Conservation (phyloP, 2,888 invertebrate genomes). For the Andrena bicolor region DNA sequence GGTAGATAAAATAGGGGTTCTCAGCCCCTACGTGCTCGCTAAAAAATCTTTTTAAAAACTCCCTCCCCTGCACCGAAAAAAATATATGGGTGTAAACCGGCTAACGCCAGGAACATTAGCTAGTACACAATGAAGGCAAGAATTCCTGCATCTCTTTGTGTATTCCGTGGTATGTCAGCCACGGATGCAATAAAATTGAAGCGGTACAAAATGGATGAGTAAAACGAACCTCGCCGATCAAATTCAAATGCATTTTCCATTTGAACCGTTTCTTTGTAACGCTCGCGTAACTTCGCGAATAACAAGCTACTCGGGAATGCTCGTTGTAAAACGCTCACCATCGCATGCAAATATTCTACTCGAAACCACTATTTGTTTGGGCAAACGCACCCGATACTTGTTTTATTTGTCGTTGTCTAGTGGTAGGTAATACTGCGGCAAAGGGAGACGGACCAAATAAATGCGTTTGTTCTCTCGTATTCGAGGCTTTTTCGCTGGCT, state of each 20-base stretch:
- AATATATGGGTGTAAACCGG: too few species aligned
- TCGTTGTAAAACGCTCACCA: not conserved
- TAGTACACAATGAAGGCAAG: too few species aligned
- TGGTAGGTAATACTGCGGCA: not conserved
- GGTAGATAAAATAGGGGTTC: too few species aligned
- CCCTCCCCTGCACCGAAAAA: too few species aligned
- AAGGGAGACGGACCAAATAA: not conserved
- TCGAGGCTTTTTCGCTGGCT: constrained; percentile 6
- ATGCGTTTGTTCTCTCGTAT: constrained; percentile 1
- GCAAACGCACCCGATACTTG: not conserved
- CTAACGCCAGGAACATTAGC: too few species aligned
- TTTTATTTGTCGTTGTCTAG: not conserved
- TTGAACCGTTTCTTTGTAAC: not conserved
- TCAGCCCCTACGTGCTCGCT: too few species aligned
- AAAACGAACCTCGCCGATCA: constrained; percentile 25
- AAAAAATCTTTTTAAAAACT: too few species aligned
- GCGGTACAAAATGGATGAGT: not conserved
- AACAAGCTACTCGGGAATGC: constrained; percentile 8
- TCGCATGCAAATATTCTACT: constrained; percentile 10
- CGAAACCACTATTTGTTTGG: constrained; percentile 5
- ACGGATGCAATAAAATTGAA: too few species aligned
- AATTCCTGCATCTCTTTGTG: too few species aligned
- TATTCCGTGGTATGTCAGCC: too few species aligned
- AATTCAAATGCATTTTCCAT: not conserved
- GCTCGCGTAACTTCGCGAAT: not conserved